Evolutionary conservation across 1,140 invertebrate genomes (phyloP), one percentile per base, ranked within the genome.

Genomic region (Hydropsyche tenuis): DNA sequence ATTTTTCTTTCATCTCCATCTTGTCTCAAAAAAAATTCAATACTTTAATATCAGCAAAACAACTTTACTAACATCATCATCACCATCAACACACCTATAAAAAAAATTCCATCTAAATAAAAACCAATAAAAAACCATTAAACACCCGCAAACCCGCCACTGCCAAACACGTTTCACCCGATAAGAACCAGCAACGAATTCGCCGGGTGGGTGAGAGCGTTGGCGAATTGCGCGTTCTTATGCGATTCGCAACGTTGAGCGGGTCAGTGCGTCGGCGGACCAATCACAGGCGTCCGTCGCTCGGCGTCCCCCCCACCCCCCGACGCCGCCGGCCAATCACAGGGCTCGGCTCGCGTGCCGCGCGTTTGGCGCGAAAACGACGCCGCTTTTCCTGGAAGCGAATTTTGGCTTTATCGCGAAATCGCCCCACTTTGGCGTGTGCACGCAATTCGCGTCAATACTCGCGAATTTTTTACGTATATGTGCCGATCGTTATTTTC

Each of bases 171-270:
- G n/a, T n/a, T n/a, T n/a, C n/a, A n/a, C n/a, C n/a, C n/a, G 42
- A 65, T 45, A 65, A 42, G 63, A 42, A 30, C 30, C 37, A 53
- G 46, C 18, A 60, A 42, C 16, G 45, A 69, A 74, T 48, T 11
- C 18, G 27, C 22, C 66, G 66, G 56, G 68, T 72, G 18, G 68
- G 43, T 25, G 64, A 3, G n/a, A 30, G 4, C 1, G 65, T 68
- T 68, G 56, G 65, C 65, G 68, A 70, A 48, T 70, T 45, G 65
- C 64, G 64, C 43, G 16, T 42, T 66, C n/a, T 68, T 14, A 11
- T 23, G 43, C 60, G 72, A 77, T 74, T 77, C 70, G 75, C 72
- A 65, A 74, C 20, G 53, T 74, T 77, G 65, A 37, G 75, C 69
- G 60, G 75, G 75, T 77, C 73, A 74, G 75, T 69, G 69, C 69